A percentile compares a stretch with the other conserved stretches of the same genome.
phyloP scores from a whole-genome alignment of 2,888 invertebrate genomes.

The Phyllotreta striolata region DNA sequence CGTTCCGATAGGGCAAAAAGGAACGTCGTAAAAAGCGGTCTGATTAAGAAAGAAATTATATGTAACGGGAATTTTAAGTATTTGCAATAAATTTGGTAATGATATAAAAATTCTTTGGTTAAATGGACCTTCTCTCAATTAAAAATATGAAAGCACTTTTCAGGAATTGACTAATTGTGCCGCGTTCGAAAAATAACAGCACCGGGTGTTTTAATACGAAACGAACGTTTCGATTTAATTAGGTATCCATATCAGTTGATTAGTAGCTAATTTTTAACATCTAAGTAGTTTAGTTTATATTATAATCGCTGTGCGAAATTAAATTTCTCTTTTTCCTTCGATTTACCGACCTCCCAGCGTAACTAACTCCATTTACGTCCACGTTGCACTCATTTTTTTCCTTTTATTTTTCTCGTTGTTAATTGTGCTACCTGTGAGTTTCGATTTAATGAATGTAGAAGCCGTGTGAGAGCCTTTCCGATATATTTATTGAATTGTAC shows the following conservation, averaged over 20 bases:
- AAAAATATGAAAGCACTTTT: constrained; percentile 17
- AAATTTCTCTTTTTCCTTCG: neutral
- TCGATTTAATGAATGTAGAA: constrained; percentile 30
- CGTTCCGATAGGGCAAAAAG: constrained; percentile 8
- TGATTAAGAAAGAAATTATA: constrained; percentile 22
- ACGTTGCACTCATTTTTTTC: constrained; percentile 5
- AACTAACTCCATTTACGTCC: constrained; percentile 37
- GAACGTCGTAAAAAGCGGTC: constrained; percentile 21
- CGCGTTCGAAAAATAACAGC: constrained; percentile 1
- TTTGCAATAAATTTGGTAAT: constrained; percentile 22
- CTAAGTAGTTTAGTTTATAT: too few species aligned
- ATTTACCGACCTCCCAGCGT: constrained; percentile 34
- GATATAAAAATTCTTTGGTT: constrained; percentile 18
- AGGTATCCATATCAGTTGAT: too few species aligned
- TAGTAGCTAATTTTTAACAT: too few species aligned
- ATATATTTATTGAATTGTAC: constrained; percentile 52
- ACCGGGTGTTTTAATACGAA: too few species aligned
- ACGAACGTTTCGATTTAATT: too few species aligned
- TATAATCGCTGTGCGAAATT: too few species aligned
- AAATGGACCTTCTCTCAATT: constrained; percentile 12
- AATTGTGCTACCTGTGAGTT: constrained; percentile 30
- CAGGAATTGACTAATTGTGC: constrained; percentile 5
- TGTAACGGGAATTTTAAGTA: constrained; percentile 24
- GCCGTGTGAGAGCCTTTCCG: constrained; percentile 29
- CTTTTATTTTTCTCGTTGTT: constrained; percentile 23